phyloP scores from a whole-genome alignment of 2,888 invertebrate genomes.

The Mayetiola destructor region DNA sequence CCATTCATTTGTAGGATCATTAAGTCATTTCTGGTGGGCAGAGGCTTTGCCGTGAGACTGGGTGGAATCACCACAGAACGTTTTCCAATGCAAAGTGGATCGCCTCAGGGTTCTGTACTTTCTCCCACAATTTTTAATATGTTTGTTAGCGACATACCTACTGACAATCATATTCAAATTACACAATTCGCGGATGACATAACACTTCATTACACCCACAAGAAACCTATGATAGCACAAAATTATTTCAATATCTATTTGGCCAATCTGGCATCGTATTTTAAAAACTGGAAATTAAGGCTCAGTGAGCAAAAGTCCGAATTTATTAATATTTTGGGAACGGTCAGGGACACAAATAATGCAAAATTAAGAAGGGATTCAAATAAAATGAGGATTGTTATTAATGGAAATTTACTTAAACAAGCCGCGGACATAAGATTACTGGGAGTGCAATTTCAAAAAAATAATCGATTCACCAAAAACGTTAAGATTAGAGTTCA shows the following conservation, averaged over 20 bases:
- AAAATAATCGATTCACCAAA: background rate
- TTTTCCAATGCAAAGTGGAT: background rate
- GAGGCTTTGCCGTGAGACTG: background rate
- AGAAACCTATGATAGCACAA: background rate
- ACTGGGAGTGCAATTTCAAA: background rate
- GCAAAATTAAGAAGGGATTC: background rate
- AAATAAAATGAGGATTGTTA: background rate
- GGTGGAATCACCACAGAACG: background rate
- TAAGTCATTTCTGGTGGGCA: background rate
- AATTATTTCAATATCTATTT: background rate
- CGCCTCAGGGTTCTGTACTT: background rate
- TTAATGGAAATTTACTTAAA: background rate
- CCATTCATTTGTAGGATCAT: background rate
- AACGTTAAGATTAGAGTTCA: background rate
- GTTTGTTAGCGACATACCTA: background rate
- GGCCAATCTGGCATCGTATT: background rate
- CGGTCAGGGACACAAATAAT: background rate
- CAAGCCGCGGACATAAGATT: background rate
- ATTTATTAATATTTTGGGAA: background rate
- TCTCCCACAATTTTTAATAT: background rate
- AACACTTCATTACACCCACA: background rate
- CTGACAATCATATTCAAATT: background rate
- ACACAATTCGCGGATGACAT: background rate
- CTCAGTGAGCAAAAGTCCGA: background rate
- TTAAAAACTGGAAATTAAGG: background rate